Conservation (phyloP, 2,888 invertebrate species). For the Caenorhabditis sp. region DNA sequence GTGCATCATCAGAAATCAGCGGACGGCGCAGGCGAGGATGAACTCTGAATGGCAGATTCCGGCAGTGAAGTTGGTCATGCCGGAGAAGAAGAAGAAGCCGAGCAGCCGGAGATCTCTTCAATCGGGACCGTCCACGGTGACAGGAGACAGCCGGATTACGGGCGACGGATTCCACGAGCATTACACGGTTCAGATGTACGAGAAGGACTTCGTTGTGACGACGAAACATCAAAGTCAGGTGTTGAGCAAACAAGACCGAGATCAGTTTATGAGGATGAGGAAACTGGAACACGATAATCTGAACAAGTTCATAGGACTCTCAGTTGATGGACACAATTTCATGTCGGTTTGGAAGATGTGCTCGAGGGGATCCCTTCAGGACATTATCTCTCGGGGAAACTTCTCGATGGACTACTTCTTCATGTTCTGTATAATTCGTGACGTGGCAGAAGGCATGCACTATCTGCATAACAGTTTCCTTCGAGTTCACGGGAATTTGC, state of each 20-base stretch:
- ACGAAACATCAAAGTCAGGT: constrained; percentile 42
- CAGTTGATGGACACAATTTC: constrained; percentile 68
- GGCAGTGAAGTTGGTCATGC: constrained; percentile 16
- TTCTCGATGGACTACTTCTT: constrained; percentile 70
- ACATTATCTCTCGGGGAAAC: constrained; percentile 62
- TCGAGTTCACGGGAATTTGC: constrained; percentile 65
- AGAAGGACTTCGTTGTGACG: constrained; percentile 58
- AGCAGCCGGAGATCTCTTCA: constrained; percentile 21
- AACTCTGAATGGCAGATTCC: constrained; percentile 65
- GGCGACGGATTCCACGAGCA: constrained; percentile 26
- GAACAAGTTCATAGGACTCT: constrained; percentile 75
- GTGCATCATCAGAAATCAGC: constrained; percentile 23
- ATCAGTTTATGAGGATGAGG: constrained; percentile 57
- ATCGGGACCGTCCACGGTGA: constrained; percentile 21
- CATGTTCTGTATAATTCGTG: constrained; percentile 66
- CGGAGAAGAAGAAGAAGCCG: constrained; percentile 24
- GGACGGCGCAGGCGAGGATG: constrained; percentile 47
- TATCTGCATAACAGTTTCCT: constrained; percentile 66
- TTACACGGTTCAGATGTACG: constrained; percentile 18
- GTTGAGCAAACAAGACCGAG: constrained; percentile 29
- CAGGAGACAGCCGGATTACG: constrained; percentile 28
- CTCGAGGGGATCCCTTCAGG: constrained; percentile 61
- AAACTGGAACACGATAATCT: constrained; percentile 76
- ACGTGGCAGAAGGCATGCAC: constrained; percentile 64
- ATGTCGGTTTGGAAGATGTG: constrained; percentile 74